Conservation (phyloP, 2,113 vertebrate genomes). For the Nothobranchius kuhntae region DNA sequence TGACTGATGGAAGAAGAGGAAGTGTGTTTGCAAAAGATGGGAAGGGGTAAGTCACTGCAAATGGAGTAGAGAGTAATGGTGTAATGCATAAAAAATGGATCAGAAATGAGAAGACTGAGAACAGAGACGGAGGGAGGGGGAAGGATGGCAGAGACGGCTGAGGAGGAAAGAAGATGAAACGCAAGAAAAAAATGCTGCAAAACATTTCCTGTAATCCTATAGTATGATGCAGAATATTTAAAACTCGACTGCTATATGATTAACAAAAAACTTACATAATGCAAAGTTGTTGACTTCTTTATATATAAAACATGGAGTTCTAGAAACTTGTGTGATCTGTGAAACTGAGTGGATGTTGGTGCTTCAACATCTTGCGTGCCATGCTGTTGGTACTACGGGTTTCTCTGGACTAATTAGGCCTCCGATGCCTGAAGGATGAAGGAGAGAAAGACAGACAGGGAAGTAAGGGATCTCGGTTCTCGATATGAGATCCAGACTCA, state of each 20-base stretch:
- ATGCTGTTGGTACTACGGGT: slow-evolving; percentile 45
- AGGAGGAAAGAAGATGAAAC: slow-evolving; percentile 41
- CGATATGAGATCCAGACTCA: slow-evolving; percentile 20
- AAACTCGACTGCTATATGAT: slow-evolving; percentile 48
- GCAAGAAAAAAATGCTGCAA: slow-evolving; percentile 33
- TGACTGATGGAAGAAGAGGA: slow-evolving; percentile 49
- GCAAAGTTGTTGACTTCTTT: slow-evolving; percentile 3
- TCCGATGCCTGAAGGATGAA: slow-evolving; percentile 54
- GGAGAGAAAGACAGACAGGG: slow-evolving; percentile 22
- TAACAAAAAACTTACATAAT: slow-evolving; percentile 30
- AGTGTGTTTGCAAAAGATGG: slow-evolving; percentile 64
- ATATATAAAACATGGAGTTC: slow-evolving; percentile 30
- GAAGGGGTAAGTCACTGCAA: slow-evolving; percentile 68
- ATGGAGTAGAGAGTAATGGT: slow-evolving; percentile 70
- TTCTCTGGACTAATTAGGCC: slow-evolving; percentile 71
- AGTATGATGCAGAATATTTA: slow-evolving; percentile 31
- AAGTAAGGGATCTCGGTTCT: slow-evolving; percentile 24
- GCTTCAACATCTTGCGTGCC: slow-evolving; percentile 8
- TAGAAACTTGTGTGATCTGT: not conserved
- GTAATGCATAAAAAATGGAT: slow-evolving; percentile 77
- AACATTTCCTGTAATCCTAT: slow-evolving; percentile 28
- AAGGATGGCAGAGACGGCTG: slow-evolving; percentile 15
- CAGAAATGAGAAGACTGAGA: slow-evolving; percentile 68
- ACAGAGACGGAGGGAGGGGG: slow-evolving; percentile 19
- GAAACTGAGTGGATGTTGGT: slow-evolving; percentile 17